These are phyloP conservation scores for Habrosyne pyritoides DNA, from an alignment of 2,888 invertebrate genomes.

Conservation along the genomic window DNA sequence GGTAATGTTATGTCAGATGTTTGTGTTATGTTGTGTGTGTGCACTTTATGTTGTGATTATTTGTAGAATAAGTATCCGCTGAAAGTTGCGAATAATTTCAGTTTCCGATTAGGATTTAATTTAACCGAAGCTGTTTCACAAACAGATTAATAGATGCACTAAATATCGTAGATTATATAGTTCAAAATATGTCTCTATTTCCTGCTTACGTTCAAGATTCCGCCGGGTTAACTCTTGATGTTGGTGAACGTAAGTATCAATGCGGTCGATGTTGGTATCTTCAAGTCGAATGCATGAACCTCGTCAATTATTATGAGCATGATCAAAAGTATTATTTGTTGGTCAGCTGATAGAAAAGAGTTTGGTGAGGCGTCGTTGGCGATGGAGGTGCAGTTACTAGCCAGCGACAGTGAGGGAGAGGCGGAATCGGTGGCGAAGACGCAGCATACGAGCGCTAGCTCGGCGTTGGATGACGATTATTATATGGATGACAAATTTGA, in stretches of 20 bases:
- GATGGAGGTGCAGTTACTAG: conserved; percentile 52
- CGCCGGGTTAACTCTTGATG: conserved; percentile 7
- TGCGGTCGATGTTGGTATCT: too few species aligned
- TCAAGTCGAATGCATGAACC: not conserved
- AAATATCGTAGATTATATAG: not conserved
- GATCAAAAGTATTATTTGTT: not conserved
- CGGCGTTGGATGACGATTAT: conserved; percentile 63
- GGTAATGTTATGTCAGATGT: too few species aligned
- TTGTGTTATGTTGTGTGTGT: too few species aligned
- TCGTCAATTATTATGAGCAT: not conserved
- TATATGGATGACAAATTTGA: conserved; percentile 84
- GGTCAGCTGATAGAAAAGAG: conserved; percentile 2
- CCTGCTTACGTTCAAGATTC: conserved; percentile 48
- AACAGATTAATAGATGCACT: not conserved
- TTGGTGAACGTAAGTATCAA: conserved; percentile 16
- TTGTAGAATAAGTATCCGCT: too few species aligned
- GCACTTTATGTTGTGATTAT: too few species aligned
- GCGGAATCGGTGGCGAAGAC: conserved; percentile 8
- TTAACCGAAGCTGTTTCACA: too few species aligned
- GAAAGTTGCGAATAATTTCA: too few species aligned
- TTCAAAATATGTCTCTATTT: conserved; percentile 50
- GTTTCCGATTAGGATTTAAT: too few species aligned
- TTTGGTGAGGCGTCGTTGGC: conserved; percentile 22
- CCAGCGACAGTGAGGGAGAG: conserved; percentile 56
- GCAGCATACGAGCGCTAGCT: conserved; percentile 11